A percentile compares a stretch with the other conserved stretches of the same genome.
Conservation (phyloP, 2,888 invertebrate genomes). For the Athalia cordata region DNA sequence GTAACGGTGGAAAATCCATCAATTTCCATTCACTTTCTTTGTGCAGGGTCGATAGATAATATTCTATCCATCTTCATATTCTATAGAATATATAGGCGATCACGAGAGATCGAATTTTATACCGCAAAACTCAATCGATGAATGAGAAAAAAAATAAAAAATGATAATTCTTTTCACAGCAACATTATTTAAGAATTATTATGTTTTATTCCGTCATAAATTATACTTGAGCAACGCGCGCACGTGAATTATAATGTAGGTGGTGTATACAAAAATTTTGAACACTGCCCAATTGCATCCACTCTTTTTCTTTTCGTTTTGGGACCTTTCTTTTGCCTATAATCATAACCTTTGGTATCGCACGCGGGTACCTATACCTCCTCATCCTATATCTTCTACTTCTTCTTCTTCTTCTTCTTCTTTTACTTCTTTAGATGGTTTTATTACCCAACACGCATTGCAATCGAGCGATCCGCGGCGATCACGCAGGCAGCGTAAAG, state of each 20-base stretch:
- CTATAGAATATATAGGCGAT: too few relatives aligned
- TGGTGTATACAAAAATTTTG: slow-evolving; percentile 10
- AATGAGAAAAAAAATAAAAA: background rate
- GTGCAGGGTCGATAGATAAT: background rate
- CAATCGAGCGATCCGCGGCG: slow-evolving; percentile 4
- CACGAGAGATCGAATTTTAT: background rate
- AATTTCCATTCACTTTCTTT: slow-evolving; percentile 27
- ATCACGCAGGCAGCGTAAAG: slow-evolving; percentile 44
- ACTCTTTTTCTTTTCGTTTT: slow-evolving; percentile 29
- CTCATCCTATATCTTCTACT: slow-evolving; percentile 26
- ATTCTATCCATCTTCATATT: too few relatives aligned
- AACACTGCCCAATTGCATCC: slow-evolving; percentile 41
- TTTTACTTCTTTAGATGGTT: too few relatives aligned
- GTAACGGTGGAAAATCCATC: slow-evolving; percentile 30
- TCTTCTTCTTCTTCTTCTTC: background rate
- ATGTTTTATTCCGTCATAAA: background rate
- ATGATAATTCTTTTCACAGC: background rate
- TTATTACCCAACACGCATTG: background rate
- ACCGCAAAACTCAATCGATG: background rate
- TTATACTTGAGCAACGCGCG: slow-evolving; percentile 3
- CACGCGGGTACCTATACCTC: slow-evolving; percentile 4
- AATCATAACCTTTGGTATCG: slow-evolving; percentile 36
- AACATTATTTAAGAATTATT: too few relatives aligned
- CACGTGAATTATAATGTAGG: slow-evolving; percentile 14
- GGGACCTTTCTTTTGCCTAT: slow-evolving; percentile 18